Conservation (phyloP, 2,888 invertebrate genomes). For the Andrena flavipes region DNA sequence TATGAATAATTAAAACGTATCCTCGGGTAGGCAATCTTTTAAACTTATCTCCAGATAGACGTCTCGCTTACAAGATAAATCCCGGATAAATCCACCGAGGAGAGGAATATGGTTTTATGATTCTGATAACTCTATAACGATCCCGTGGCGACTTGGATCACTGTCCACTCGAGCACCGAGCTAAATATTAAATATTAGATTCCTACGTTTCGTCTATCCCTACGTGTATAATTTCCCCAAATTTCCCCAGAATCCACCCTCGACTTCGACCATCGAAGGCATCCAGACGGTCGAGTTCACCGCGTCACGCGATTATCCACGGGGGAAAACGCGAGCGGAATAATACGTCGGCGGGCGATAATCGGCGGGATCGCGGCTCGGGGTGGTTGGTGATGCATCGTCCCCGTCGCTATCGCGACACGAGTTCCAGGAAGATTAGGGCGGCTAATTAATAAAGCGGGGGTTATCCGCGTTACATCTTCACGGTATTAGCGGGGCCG, state of each 20-base stretch:
- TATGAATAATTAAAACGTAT: conserved; percentile 66
- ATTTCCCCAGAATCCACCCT: neutral
- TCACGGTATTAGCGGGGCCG: conserved; percentile 64
- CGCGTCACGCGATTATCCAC: conserved; percentile 23
- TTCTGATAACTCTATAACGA: conserved; percentile 2
- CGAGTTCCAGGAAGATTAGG: conserved; percentile 73
- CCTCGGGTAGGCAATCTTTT: conserved; percentile 53
- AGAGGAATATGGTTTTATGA: conserved; percentile 3
- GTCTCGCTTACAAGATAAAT: conserved; percentile 47
- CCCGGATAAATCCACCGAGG: conserved; percentile 29
- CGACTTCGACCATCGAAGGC: neutral
- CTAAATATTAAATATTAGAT: neutral
- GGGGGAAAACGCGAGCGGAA: conserved; percentile 31
- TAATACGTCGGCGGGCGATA: conserved; percentile 52
- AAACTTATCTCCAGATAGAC: conserved; percentile 47
- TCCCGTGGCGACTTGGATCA: neutral
- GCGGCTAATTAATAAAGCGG: conserved; percentile 75
- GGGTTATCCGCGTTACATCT: conserved; percentile 75
- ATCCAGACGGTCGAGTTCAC: conserved; percentile 9
- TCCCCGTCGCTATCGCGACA: conserved; percentile 64
- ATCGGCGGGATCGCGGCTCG: conserved; percentile 60
- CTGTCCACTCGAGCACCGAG: neutral
- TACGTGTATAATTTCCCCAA: neutral
- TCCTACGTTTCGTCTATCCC: neutral
- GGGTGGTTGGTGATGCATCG: conserved; percentile 55